Percentiles rank a stretch among this genome's conserved stretches.
Conservation (phyloP, 2,888 invertebrate genomes). For the Frankliniella intonsa region DNA sequence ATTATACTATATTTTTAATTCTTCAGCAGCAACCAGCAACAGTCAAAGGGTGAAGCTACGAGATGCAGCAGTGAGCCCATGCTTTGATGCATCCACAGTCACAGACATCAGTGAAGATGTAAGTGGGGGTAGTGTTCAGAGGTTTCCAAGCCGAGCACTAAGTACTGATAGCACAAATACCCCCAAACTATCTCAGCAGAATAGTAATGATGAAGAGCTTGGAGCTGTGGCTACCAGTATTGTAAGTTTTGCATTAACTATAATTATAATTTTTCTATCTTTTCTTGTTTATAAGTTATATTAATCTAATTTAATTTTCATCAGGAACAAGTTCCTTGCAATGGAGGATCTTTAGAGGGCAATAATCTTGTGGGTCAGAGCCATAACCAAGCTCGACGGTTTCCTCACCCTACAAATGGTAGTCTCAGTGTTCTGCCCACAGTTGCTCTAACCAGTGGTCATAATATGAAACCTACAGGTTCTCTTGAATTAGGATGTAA, state of each 20-base stretch:
- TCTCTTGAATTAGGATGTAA: constrained; percentile 53
- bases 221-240: neutral
- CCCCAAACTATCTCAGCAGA: neutral
- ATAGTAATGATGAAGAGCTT: constrained; percentile 1
- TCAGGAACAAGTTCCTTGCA: constrained; percentile 4
- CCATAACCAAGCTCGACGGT: neutral
- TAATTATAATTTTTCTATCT: neutral
- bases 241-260: neutral
- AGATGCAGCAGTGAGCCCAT: constrained; percentile 3
- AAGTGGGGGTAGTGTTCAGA: neutral
- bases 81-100: neutral
- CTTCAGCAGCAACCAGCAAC: constrained; percentile 40
- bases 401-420: constrained; percentile 7
- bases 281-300: neutral
- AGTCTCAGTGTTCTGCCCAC: constrained; percentile 13
- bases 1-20: neutral
- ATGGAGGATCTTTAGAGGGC: neutral
- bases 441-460: constrained; percentile 16
- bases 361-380: constrained; percentile 10
- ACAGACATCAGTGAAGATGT: constrained; percentile 20
- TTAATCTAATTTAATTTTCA: neutral
- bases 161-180: neutral
- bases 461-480: constrained; percentile 51
- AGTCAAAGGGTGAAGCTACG: constrained; percentile 29
- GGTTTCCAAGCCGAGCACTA: neutral